phyloP scores from a whole-genome alignment of 1,140 invertebrate genomes.

The Trinorchestia longiramus region DNA sequence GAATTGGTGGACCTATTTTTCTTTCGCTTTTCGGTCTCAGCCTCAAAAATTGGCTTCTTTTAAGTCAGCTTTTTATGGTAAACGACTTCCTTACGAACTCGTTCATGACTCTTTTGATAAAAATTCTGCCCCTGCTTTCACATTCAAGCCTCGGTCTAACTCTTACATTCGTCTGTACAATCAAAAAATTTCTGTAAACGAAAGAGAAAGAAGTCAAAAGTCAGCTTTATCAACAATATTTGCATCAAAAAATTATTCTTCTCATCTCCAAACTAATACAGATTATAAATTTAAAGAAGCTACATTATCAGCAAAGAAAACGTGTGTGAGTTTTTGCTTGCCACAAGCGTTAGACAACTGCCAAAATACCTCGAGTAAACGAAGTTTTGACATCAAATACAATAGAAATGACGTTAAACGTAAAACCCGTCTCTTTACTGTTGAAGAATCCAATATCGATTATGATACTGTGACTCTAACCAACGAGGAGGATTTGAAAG shows the following conservation, averaged over 20 bases:
- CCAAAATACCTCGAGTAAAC: not conserved
- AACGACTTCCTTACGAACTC: not conserved
- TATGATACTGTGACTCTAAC: not conserved
- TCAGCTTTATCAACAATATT: not conserved
- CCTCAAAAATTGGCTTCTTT: not conserved
- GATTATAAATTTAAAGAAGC: not conserved
- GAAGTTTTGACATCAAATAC: not conserved
- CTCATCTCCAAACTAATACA: not conserved
- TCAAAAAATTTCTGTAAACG: slow-evolving; percentile 18
- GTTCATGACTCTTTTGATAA: not conserved
- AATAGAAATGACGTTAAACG: not conserved
- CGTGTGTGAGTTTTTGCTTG: not conserved
- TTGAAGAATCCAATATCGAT: not conserved
- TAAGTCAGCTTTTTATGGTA: not conserved
- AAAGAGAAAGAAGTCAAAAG: not conserved
- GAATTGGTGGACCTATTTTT: slow-evolving; percentile 8
- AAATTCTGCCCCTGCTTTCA: slow-evolving; percentile 14
- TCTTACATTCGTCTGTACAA: not conserved
- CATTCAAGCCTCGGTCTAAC: not conserved
- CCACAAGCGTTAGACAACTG: not conserved
- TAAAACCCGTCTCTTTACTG: not conserved
- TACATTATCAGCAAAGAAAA: not conserved
- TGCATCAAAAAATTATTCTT: not conserved
- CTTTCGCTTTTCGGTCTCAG: not conserved
- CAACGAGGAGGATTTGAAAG: not conserved